Percentiles rank a stretch among this genome's conserved stretches.
Evolutionary conservation across 2,797 vertebrate genomes (phyloP).

Genomic region (Ispidina picta): DNA sequence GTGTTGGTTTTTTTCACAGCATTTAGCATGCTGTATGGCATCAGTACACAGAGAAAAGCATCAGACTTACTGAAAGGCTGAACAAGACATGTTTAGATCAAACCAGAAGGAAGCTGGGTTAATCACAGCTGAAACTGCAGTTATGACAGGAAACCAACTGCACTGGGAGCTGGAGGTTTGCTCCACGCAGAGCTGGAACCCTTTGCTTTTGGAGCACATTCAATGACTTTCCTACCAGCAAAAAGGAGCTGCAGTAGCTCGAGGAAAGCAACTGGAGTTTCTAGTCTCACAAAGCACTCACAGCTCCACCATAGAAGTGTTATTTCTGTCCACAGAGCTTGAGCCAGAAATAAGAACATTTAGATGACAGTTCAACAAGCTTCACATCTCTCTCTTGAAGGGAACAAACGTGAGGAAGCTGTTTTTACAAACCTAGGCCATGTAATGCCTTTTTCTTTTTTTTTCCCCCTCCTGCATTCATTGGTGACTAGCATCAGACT

Average conservation of each 20-base stretch:
- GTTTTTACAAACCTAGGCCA: not conserved
- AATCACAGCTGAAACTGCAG: not conserved
- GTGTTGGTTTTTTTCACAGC: not conserved
- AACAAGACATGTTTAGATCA: not conserved
- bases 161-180: not conserved
- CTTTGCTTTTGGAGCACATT: not conserved
- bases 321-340: not conserved
- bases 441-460: not conserved
- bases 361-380: not conserved
- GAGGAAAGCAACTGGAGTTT: not conserved
- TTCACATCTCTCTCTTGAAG: not conserved
- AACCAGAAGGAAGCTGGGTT: conserved; percentile 8
- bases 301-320: not conserved
- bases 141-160: not conserved
- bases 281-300: not conserved
- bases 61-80: not conserved
- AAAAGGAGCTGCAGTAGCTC: not conserved
- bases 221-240: not conserved
- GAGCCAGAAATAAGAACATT: conserved; percentile 37
- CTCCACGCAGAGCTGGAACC: not conserved
- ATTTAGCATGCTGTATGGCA: not conserved
- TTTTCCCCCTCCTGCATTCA: not conserved
- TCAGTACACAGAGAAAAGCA: not conserved
- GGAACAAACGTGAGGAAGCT: not conserved
- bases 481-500: not conserved